Base-by-base conservation (phyloP, 2,797 vertebrate species). In the Uromys caudimaculatus region DNA sequence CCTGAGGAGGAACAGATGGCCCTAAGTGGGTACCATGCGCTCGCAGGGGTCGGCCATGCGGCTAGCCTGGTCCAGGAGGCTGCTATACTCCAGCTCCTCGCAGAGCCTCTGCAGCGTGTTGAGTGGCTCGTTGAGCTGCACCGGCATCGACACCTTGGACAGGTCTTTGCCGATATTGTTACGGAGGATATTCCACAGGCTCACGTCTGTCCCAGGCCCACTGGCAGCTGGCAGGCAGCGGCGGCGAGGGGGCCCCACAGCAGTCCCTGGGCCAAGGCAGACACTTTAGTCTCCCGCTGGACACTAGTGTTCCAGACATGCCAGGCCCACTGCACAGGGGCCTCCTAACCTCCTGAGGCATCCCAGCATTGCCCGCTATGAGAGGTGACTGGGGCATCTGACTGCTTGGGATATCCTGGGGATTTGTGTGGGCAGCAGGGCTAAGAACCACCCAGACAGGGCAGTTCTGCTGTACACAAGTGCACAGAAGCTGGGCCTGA, bases 141-240 rank as follows among this genome's bases (percentile, higher is more conserved):
- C 99, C 0, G 99, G 99, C 99, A 99, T 99, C 0, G 99, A 99
- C 44, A 99, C 98, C 10, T 99, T 99, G 1, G 99, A 99, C 97
- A 99, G 98, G 97, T 99, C 99, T 91, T 99, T 99, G 67, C 99
- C 99, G 0, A 99, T 99, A 98, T 99, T 99, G 99, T 99, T 99
- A 91, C 99, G 99, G 47, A 99, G 98, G 56, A 99, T 99, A 96
- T 98, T 98, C 99, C 99, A 99, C 96, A 99, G 98, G 92, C 99
- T 99, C 14, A 99, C 99, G 44, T 99, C 99, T 7, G 98, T 98
- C 96, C 99, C 98, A 7, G 99, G 99, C 0, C 98, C 41, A 0
- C 98, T 98, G 4, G 97, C 97, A 0, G 99, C 99, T 0, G 99
- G 99, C 19, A 99, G 98, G 73, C 97, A 89, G 19, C 98, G 99